Base-by-base conservation (phyloP, 1,140 invertebrate species). In the Pollicipes pollicipes region DNA sequence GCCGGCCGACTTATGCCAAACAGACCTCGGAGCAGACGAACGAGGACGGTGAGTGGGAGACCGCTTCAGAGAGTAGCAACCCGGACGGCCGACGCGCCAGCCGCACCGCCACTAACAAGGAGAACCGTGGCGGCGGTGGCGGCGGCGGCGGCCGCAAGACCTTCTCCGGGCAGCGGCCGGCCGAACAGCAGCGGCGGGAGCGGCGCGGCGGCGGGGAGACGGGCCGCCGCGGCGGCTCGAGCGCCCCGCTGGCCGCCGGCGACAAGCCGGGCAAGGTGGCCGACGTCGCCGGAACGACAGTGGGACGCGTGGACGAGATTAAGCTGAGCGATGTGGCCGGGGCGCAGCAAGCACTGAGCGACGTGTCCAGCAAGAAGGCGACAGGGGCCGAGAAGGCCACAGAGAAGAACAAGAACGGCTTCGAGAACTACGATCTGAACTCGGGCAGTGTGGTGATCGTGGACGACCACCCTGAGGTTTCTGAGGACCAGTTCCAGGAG, bases 11-110 rank as follows among this genome's bases (percentile, higher is more conserved):
- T 21, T 58, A 21, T 21, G 24, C 45, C 45, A 58, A 58, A 58
- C 45, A 58, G 45, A 58, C 64, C 3, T 66, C 64, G 24, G 64
- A 66, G 27, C 64, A 84, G 74, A 78, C 79, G 29, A 74, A 70
- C 30, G 78, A 77, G 26, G 82, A 82, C 73, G 82, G 83, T 69
- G 83, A 85, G 72, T 85, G 83, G 83, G 83, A 85, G 76, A 85
- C 83, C 35, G 83, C 83, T n/a, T 84, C 83, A n/a, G 83, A 85
- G 75, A 84, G 82, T 75, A 84, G 84, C 77, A 83, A 83, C 75
- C 76, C 83, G 37, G 76, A 79, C 21, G 78, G 78, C 45, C 78
- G 76, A 13, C 68, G 72, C 63, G 76, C 75, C 27, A n/a, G n/a
- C n/a, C 73, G 67, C n/a, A 76, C 76, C 70, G 73, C 69, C 63